These are phyloP conservation scores for Dinothrombium tinctorium DNA, from an alignment of 1,140 invertebrate species.

Conservation along the genomic window DNA sequence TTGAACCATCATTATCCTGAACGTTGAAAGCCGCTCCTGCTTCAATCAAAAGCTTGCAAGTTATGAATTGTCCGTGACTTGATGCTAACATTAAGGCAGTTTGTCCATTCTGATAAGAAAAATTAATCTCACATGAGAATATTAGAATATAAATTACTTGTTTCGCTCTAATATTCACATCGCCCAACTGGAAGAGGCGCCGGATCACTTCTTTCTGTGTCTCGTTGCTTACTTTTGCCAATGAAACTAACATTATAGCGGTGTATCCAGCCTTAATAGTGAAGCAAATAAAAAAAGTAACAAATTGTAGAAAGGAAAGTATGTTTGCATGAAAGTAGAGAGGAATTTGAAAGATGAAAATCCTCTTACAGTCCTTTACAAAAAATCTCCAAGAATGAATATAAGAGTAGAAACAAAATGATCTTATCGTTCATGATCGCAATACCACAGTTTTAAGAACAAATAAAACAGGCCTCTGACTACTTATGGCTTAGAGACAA, in stretches of 20 bases:
- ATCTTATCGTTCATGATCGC: background rate
- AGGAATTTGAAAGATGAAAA: background rate
- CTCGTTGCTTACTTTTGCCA: constrained; percentile 48
- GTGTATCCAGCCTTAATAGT: constrained; percentile 52
- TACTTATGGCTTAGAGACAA: too few species aligned
- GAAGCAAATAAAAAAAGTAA: constrained; percentile 1
- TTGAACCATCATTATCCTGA: constrained; percentile 72
- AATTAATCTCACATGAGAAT: too few species aligned
- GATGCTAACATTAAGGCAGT: constrained; percentile 80
- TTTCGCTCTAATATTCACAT: constrained; percentile 63
- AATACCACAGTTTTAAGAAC: too few species aligned
- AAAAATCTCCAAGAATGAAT: too few species aligned
- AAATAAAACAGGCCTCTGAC: too few species aligned
- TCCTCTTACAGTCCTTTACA: too few species aligned
- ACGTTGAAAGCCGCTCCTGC: constrained; percentile 63
- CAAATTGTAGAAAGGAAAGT: background rate
- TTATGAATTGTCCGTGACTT: constrained; percentile 62
- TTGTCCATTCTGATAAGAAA: constrained; percentile 57
- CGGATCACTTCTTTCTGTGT: constrained; percentile 50
- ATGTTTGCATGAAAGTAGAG: background rate
- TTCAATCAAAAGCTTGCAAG: constrained; percentile 52
- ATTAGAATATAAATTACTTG: too few species aligned
- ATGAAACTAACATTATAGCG: constrained; percentile 64
- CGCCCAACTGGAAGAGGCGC: constrained; percentile 53
- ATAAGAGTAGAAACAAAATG: background rate